A percentile compares a stretch with the other conserved stretches of the same genome.
These are phyloP conservation scores for Drosophila melanica DNA, from an alignment of 1,140 invertebrate genomes.

Conservation along the genomic window DNA sequence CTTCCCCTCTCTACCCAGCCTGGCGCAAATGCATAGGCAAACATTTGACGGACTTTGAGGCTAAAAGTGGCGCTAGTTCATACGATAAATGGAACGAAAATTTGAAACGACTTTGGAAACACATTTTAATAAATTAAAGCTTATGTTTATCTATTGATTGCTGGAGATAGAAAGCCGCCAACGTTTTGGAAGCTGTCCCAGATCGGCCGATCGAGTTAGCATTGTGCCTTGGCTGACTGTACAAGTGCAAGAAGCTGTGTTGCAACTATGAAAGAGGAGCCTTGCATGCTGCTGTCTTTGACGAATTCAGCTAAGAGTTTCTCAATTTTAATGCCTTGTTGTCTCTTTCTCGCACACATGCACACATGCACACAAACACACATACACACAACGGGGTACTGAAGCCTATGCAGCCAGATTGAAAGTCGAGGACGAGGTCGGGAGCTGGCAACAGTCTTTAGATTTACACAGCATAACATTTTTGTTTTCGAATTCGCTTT, in stretches of 20 bases:
- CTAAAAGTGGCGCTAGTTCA: too few relatives aligned
- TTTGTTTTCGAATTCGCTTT: conserved; percentile 39
- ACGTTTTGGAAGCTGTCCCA: too few relatives aligned
- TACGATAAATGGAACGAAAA: too few relatives aligned
- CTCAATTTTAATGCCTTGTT: background rate
- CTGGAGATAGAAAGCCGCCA: background rate
- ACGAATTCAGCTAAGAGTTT: conserved; percentile 16
- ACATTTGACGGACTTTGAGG: too few relatives aligned
- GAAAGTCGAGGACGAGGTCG: background rate
- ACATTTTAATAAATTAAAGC: background rate
- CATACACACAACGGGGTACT: background rate
- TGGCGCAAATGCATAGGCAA: too few relatives aligned
- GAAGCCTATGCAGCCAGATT: conserved; percentile 12
- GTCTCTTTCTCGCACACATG: conserved; percentile 8
- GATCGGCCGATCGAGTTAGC: background rate
- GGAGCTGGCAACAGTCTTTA: conserved; percentile 27
- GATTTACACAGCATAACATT: conserved; percentile 40
- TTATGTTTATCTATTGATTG: background rate
- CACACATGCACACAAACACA: conserved; percentile 9
- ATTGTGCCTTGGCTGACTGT: conserved; percentile 44
- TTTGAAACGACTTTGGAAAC: background rate
- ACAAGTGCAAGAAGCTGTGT: conserved; percentile 42
- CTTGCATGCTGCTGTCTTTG: conserved; percentile 8
- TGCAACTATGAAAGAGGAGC: conserved; percentile 23
- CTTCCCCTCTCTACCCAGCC: too few relatives aligned